These are phyloP conservation scores for Aphis gossypii DNA, from an alignment of 1,140 invertebrate species.

Conservation along the genomic window DNA sequence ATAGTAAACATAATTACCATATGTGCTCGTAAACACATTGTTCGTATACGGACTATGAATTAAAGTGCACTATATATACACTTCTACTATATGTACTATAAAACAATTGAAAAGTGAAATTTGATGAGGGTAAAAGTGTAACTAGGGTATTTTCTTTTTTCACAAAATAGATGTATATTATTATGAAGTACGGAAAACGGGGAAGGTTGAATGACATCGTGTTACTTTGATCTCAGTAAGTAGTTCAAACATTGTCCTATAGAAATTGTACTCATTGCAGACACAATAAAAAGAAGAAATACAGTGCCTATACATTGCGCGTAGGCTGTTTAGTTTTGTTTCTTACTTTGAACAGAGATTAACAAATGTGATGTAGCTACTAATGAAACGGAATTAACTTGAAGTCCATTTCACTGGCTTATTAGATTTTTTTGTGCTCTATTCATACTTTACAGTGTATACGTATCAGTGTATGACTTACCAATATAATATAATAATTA, in stretches of 20 bases:
- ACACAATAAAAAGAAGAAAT: neutral
- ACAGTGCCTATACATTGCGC: neutral
- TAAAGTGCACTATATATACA: neutral
- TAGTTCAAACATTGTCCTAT: neutral
- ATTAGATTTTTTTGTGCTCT: neutral
- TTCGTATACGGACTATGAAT: neutral
- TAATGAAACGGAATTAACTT: neutral
- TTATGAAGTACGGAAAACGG: slow-evolving; percentile 12
- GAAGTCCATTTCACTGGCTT: neutral
- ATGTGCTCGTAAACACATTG: neutral
- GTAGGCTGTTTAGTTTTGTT: neutral
- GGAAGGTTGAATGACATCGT: slow-evolving; percentile 22
- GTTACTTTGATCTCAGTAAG: slow-evolving; percentile 25
- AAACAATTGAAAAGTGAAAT: slow-evolving; percentile 44
- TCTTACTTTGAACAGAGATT: neutral
- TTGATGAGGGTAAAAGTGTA: slow-evolving; percentile 25
- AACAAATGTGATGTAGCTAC: neutral
- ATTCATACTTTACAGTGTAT: too few relatives aligned
- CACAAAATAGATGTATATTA: neutral
- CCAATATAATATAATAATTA: neutral
- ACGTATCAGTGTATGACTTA: neutral
- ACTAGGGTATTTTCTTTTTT: slow-evolving; percentile 26
- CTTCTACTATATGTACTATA: neutral
- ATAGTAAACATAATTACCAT: slow-evolving; percentile 23
- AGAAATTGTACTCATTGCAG: neutral